Evolutionary conservation across 2,113 vertebrate species (phyloP).

Genomic region (Gavia stellata): DNA sequence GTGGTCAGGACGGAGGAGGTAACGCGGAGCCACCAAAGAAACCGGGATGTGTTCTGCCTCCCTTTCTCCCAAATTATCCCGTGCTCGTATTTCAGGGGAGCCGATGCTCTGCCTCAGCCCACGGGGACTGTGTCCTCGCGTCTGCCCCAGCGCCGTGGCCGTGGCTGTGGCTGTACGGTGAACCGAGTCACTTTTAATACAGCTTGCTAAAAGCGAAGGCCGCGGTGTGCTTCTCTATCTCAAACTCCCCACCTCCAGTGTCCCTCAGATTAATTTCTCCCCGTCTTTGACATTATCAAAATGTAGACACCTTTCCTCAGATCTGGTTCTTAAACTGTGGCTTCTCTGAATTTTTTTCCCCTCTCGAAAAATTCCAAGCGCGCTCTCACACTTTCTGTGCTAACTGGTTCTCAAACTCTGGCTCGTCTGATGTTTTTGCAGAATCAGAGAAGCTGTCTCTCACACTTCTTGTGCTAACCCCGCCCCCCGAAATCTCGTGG

Average conservation of each 20-base stretch:
- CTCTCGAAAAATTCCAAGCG: background rate
- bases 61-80: background rate
- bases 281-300: background rate
- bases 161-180: background rate
- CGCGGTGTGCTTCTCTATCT: rapidly evolving
- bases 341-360: background rate
- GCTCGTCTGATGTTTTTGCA: background rate
- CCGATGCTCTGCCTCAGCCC: background rate
- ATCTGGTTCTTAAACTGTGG: background rate
- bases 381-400: background rate
- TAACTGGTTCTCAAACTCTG: background rate
- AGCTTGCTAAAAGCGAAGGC: background rate
- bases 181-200: background rate
- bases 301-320: background rate
- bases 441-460: background rate
- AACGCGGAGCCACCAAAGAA: background rate
- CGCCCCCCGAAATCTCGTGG: background rate
- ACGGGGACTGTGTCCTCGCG: background rate
- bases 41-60: background rate
- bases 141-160: background rate
- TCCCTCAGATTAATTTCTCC: background rate
- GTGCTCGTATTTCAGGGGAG: background rate
- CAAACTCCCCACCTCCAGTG: background rate
- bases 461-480: background rate
- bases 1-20: background rate